Percentiles rank a stretch among this genome's conserved stretches.
These are phyloP conservation scores for Protobothrops flavoviridis DNA, from an alignment of 2,113 vertebrate species.

Conservation along the genomic window DNA sequence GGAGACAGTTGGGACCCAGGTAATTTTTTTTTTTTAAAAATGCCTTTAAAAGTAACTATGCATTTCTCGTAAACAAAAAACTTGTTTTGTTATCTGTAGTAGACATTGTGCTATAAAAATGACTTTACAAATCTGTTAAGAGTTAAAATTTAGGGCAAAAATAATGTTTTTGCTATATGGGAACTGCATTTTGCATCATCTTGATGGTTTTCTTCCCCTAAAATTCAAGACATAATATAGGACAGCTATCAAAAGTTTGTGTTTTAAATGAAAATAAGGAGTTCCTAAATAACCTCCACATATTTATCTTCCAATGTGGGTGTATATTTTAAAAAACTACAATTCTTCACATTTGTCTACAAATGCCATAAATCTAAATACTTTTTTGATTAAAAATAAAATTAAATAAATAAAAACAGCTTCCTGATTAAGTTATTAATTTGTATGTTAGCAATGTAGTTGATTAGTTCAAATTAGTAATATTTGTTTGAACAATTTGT, in stretches of 20 bases:
- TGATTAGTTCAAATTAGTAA: not conserved
- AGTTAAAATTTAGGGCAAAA: not conserved
- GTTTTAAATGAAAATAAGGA: not conserved
- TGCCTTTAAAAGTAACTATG: not conserved
- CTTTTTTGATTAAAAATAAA: not conserved
- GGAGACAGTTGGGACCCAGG: constrained; percentile 92
- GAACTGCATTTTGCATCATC: not conserved
- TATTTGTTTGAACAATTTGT: not conserved
- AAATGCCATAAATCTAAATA: not conserved
- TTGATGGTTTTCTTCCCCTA: not conserved
- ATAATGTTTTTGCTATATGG: not conserved
- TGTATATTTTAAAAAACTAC: not conserved
- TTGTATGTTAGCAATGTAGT: not conserved
- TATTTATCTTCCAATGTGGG: not conserved
- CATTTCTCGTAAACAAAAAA: not conserved
- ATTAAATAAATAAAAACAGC: not conserved
- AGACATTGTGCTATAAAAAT: not conserved
- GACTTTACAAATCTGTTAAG: not conserved
- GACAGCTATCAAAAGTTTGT: not conserved
- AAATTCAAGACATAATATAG: not conserved
- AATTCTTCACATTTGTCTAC: not conserved
- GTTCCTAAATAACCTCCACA: not conserved
- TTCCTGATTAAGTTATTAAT: not conserved
- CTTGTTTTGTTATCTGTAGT: not conserved
- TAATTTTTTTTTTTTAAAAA: constrained; percentile 57